A percentile compares a stretch with the other conserved stretches of the same genome.
These are phyloP conservation scores for Eulemur albifrons DNA, from an alignment of 2,797 vertebrate genomes.

Conservation along the genomic window DNA sequence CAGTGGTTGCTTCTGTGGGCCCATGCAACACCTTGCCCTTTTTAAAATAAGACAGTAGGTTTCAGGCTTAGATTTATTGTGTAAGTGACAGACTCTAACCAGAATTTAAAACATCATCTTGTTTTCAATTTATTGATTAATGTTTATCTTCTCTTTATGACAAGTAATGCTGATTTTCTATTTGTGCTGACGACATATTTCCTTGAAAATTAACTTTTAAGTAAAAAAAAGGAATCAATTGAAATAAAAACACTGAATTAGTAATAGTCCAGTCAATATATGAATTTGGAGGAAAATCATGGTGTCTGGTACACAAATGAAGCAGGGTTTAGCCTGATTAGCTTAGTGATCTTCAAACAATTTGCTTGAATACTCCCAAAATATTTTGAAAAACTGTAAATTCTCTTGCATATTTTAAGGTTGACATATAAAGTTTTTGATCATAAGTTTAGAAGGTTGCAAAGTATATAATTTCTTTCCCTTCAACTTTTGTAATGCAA, in stretches of 20 bases:
- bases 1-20: not conserved
- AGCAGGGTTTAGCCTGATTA: not conserved
- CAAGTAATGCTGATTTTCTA: slow-evolving; percentile 17
- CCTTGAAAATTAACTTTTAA: not conserved
- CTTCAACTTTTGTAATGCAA: not conserved
- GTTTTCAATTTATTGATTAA: slow-evolving; percentile 21
- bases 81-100: not conserved
- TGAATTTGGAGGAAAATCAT: not conserved
- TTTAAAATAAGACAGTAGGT: not conserved
- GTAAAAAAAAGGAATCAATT: not conserved
- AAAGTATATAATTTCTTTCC: not conserved
- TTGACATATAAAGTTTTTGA: not conserved
- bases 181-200: not conserved
- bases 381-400: not conserved
- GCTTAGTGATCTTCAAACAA: not conserved
- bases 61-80: not conserved
- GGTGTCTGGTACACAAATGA: not conserved
- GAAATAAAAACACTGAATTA: not conserved
- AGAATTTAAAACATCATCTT: not conserved
- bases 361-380: not conserved
- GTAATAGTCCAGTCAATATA: not conserved
- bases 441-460: not conserved
- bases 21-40: not conserved
- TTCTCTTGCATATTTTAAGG: not conserved
- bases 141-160: not conserved